These are phyloP conservation scores for Taeniopygia guttata DNA, from an alignment of 2,797 vertebrate genomes.

Conservation along the genomic window DNA sequence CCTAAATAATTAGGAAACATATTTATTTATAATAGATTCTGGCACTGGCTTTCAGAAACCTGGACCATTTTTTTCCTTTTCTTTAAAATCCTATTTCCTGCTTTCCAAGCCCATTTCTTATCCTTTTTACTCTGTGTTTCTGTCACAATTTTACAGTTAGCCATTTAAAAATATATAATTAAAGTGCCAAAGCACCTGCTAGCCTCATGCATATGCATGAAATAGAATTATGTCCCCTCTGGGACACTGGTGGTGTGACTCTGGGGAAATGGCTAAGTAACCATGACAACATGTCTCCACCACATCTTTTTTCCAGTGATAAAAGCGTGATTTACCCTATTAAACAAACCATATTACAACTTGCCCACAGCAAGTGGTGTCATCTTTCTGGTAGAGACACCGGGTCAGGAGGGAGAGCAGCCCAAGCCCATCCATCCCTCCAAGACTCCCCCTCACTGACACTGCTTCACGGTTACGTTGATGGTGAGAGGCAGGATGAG, in stretches of 20 bases:
- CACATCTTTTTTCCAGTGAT: conserved; percentile 67
- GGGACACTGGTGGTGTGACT: conserved; percentile 77
- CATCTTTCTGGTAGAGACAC: conserved; percentile 54
- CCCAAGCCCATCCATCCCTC: conserved; percentile 22
- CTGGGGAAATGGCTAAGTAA: conserved; percentile 77
- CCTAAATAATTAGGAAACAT: not conserved
- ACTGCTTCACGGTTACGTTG: not conserved
- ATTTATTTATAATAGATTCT: not conserved
- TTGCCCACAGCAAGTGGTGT: conserved; percentile 66
- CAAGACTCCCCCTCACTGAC: not conserved
- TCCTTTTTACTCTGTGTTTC: not conserved
- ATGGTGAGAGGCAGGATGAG: not conserved
- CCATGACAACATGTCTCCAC: conserved; percentile 76
- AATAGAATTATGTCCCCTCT: conserved; percentile 71
- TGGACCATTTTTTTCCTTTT: not conserved
- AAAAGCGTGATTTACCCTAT: conserved; percentile 65
- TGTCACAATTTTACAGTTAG: conserved; percentile 59
- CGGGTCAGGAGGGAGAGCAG: conserved; percentile 51
- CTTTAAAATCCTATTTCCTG: not conserved
- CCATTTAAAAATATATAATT: conserved; percentile 68
- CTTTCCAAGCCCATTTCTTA: conserved; percentile 32
- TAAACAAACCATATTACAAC: conserved; percentile 66
- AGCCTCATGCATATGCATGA: conserved; percentile 76
- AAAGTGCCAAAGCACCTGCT: conserved; percentile 75
- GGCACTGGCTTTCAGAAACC: not conserved